Percentiles rank a stretch among this genome's conserved stretches.
Conservation (phyloP, 1,140 invertebrate species). For the Caerostris darwini region DNA sequence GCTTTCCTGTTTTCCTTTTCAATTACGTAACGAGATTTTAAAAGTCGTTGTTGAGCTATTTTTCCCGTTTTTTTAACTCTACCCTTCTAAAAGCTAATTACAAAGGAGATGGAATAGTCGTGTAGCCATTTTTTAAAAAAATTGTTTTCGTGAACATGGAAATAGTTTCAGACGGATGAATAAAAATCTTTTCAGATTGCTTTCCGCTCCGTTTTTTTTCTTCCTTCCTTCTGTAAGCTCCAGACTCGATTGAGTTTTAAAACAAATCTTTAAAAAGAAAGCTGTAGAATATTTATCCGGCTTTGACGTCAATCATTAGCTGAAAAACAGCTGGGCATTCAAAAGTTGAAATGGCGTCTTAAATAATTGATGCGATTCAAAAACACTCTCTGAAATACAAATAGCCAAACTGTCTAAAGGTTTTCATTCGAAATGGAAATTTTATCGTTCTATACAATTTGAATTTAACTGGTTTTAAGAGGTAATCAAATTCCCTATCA, state of each 20-base stretch:
- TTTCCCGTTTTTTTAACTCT: not conserved
- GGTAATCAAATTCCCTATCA: too few species aligned
- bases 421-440: too few species aligned
- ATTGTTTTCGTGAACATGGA: constrained; percentile 54
- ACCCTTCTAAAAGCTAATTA: constrained; percentile 66
- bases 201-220: not conserved
- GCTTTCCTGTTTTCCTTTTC: constrained; percentile 54
- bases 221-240: not conserved
- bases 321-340: not conserved
- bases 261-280: constrained; percentile 33
- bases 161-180: constrained; percentile 66
- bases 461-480: too few species aligned
- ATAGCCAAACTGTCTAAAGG: too few species aligned
- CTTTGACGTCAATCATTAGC: constrained; percentile 39
- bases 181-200: constrained; percentile 22
- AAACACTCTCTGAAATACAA: not conserved
- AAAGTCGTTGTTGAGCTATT: constrained; percentile 40
- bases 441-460: too few species aligned
- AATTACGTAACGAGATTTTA: constrained; percentile 58
- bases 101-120: constrained; percentile 65
- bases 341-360: not conserved
- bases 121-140: constrained; percentile 59
- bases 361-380: not conserved
- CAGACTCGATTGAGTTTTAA: not conserved
- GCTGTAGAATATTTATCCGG: constrained; percentile 5